Conservation (phyloP, 2,888 invertebrate genomes). For the Epistrophe eligans region DNA sequence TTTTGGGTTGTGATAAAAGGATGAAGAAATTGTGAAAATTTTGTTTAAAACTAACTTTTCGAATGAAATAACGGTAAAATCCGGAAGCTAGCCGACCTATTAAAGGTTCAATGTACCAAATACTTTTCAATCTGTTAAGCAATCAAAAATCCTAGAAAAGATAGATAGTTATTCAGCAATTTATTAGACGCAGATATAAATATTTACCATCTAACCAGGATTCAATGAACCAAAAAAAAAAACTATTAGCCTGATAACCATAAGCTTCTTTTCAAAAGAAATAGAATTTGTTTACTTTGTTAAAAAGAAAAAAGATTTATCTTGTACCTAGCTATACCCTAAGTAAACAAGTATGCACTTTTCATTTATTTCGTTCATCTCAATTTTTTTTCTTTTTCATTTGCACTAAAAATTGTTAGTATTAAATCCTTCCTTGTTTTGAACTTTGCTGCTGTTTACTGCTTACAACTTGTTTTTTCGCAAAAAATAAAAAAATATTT, state of each 20-base stretch:
- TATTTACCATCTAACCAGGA: not conserved
- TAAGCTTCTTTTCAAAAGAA: not conserved
- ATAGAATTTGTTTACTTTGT: not conserved
- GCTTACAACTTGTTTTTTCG: slow-evolving; percentile 1
- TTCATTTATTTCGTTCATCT: not conserved
- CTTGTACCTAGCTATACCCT: not conserved
- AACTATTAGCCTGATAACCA: not conserved
- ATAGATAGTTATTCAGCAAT: too few relatives aligned
- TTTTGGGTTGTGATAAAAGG: too few relatives aligned
- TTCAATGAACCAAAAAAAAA: too few relatives aligned
- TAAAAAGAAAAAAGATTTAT: not conserved
- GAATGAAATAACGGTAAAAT: too few relatives aligned
- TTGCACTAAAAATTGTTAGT: not conserved
- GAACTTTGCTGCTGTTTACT: not conserved
- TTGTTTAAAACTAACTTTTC: too few relatives aligned
- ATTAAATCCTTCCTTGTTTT: not conserved
- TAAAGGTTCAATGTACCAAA: too few relatives aligned
- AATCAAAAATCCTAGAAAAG: too few relatives aligned
- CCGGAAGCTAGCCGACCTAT: too few relatives aligned
- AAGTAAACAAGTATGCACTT: not conserved
- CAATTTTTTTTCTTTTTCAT: not conserved
- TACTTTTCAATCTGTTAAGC: too few relatives aligned
- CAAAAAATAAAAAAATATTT: not conserved
- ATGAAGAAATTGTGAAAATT: too few relatives aligned
- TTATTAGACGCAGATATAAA: not conserved